A percentile compares a stretch with the other conserved stretches of the same genome.
Evolutionary conservation across 1,140 invertebrate species (phyloP).

Genomic region (Cyrtorhinus lividipennis): DNA sequence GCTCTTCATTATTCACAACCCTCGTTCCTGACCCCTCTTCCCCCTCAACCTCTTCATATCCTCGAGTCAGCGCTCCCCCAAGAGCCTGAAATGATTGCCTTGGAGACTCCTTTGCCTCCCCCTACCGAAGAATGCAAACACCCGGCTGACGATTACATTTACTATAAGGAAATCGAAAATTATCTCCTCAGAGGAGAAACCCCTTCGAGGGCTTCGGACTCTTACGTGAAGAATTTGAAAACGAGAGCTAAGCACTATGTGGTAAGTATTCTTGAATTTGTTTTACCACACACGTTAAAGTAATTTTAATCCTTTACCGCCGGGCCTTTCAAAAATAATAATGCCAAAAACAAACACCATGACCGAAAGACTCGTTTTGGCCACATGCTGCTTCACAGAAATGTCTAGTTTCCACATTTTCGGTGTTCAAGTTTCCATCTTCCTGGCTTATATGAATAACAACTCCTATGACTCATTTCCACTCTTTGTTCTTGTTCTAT

Average conservation of each 20-base stretch:
- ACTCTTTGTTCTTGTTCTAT: too few species aligned
- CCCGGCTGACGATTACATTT: conserved; percentile 19
- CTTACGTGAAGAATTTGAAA: conserved; percentile 21
- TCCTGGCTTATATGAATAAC: too few species aligned
- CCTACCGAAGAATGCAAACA: conserved; percentile 2
- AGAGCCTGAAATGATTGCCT: neutral
- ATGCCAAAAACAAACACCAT: too few species aligned
- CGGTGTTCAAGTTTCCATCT: neutral
- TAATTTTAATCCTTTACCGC: neutral
- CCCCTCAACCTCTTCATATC: neutral
- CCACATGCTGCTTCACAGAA: too few species aligned
- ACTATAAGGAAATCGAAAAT: conserved; percentile 23
- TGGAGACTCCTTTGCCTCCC: neutral
- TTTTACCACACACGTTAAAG: neutral
- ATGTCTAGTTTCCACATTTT: neutral
- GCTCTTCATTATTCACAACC: conserved; percentile 10
- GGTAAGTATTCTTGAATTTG: conserved; percentile 11
- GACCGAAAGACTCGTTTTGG: too few species aligned
- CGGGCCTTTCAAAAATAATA: too few species aligned
- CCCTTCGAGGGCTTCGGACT: conserved; percentile 20
- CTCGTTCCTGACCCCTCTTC: neutral
- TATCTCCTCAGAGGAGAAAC: conserved; percentile 14
- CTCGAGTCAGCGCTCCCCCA: neutral
- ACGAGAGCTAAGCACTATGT: conserved; percentile 23
- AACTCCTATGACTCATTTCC: too few species aligned